Evolutionary conservation across 2,888 invertebrate genomes (phyloP), one percentile per base, ranked within the genome.

Genomic region (Malacosoma neustria): DNA sequence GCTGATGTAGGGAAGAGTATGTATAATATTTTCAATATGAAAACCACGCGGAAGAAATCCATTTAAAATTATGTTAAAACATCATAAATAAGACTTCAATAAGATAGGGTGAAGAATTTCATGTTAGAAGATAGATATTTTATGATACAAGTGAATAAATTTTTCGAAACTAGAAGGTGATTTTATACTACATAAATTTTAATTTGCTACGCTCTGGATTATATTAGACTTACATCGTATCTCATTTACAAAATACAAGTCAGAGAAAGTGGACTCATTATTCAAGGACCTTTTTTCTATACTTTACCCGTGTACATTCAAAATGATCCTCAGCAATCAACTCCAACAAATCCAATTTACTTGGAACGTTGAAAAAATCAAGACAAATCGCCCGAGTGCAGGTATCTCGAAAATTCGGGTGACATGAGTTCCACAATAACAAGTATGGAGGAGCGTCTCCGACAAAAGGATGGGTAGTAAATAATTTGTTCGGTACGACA

Each of bases 401-500:
- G 43, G 39, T 51, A 52, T 54, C 48, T 47, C 47, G 38, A 11
- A 52, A 55, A 51, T 51, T 49, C 37, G 41, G 49, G 42, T 46
- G 52, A 52, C 51, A 54, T 44, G 50, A 41, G 49, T 57, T 48
- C 53, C 46, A 45, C 54, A 54, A 57, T 60, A 60, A 61, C 54
- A 61, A 62, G 70, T 68, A 69, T 59, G 60, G 57, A 63, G 64
- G 66, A 67, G 68, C 67, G 64, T 54, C 46, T 49, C 47, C 51
- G 57, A 70, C 73, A 71, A 79, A 77, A 72, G 72, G 69, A 61
- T 54, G 57, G 69, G 72, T 68, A 72, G 82, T 82, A 81, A 82
- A 84, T 84, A 84, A 84, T 82, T 81, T 77, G 76, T 62, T 22
- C 61, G 60, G 57, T 43, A 64, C 69, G 84, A 84, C 84, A 84